phyloP scores from a whole-genome alignment of 1,140 invertebrate species.

The Ceratina calcarata region DNA sequence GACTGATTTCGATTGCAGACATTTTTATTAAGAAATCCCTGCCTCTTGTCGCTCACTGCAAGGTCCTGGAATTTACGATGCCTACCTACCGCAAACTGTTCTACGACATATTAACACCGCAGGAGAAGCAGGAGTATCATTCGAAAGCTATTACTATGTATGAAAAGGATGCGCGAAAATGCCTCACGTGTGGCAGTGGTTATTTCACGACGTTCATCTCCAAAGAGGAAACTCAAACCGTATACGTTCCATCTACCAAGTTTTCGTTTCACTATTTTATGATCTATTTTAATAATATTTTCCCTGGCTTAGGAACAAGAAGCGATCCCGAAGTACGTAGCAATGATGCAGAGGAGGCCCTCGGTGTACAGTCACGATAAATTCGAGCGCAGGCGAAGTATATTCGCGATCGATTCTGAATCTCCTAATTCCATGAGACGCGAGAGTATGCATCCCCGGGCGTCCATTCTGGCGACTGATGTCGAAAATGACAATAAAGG shows the following conservation, averaged over 20 bases:
- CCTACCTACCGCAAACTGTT: conserved; percentile 76
- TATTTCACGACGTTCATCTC: conserved; percentile 75
- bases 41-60: conserved; percentile 81
- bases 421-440: background rate
- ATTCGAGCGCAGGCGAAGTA: background rate
- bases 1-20: background rate
- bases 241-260: background rate
- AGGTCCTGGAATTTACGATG: conserved; percentile 80
- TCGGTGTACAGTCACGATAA: background rate
- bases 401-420: background rate
- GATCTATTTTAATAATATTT: background rate
- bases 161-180: conserved; percentile 78
- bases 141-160: conserved; percentile 74
- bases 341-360: background rate
- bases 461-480: conserved; percentile 42
- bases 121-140: conserved; percentile 78
- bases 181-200: conserved; percentile 78
- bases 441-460: background rate
- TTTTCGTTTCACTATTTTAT: background rate
- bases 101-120: conserved; percentile 78
- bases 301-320: background rate
- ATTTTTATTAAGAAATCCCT: conserved; percentile 34
- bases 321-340: background rate
- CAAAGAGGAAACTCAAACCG: background rate
- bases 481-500: background rate